Evolutionary conservation across 2,888 invertebrate genomes (phyloP).

Genomic region (Rhagium mordax): DNA sequence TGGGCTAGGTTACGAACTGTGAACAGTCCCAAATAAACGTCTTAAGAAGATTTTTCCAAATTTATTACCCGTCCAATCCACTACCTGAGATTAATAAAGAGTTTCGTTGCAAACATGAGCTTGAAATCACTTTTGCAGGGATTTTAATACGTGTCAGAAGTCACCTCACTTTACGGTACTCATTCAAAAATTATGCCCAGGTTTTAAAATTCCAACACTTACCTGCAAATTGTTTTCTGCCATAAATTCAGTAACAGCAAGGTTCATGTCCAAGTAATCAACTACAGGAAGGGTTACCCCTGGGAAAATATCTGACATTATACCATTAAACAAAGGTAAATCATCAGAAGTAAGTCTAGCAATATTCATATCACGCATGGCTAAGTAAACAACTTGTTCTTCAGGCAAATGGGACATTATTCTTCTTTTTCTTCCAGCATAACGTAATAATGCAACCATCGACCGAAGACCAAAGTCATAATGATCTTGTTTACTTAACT

Average conservation of each 20-base stretch:
- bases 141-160: no score
- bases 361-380: constrained; percentile 94
- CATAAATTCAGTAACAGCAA: constrained; percentile 78
- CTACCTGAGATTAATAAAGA: no score
- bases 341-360: constrained; percentile 86
- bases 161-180: no score
- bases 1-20: no score
- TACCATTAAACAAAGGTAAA: constrained; percentile 88
- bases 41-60: no score
- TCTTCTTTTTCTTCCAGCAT: constrained; percentile 87
- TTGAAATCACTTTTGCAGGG: no score
- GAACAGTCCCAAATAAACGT: no score
- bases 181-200: no score
- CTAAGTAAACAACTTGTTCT: constrained; percentile 82
- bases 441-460: constrained; percentile 87
- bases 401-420: constrained; percentile 79
- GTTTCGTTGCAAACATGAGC: no score
- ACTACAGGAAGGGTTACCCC: constrained; percentile 81
- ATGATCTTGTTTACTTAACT: constrained; percentile 90
- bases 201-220: constrained; percentile 56
- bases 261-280: constrained; percentile 84
- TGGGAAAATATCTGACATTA: constrained; percentile 91
- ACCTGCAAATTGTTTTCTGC: constrained; percentile 64
- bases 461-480: constrained; percentile 93
- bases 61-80: no score